Base-by-base conservation (phyloP, 2,888 invertebrate species). In the Spodoptera picta region DNA sequence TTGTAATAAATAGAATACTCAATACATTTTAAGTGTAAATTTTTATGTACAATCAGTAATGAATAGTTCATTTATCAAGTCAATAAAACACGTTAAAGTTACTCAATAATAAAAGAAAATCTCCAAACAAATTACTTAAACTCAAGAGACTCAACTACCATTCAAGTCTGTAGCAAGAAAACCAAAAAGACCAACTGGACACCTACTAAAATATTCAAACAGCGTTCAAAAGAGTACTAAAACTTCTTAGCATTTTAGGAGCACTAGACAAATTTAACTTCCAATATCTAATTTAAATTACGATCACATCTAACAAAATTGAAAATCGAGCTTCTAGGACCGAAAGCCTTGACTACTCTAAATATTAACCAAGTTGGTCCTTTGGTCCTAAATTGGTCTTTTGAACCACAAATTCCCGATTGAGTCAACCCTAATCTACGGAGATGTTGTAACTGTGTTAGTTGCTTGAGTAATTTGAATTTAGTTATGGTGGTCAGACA, bases 381-480 rank as follows among this genome's bases (percentile, higher is more conserved):
- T 60, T 50, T 19, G 48, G 10, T 44, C n/a, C 36, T 14, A 60
- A 56, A 56, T 60, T 55, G 42, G 47, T 67, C 36, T 55, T 73
- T 73, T 68, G 44, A 50, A 44, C 24, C 60, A 44, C 4, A 9
- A 53, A 46, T 14, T 31, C 49, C 23, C 70, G 46, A 57, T 50
- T 55, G 48, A 49, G 46, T 36, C 59, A 75, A 63, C 75, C 75
- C 63, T 69, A 62, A 75, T 74, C 55, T 36, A 41, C 56, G 49
- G 49, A 59, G 55, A 59, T 46, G 70, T 59, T 58, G 53, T 69
- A 71, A 75, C 59, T 60, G 41, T 53, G 44, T 75, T 75, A 59
- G 55, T 7, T 43, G 41, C 36, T 55, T 9, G 36, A 61, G 42
- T 75, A 53, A 62, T 75, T 75, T 63, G 59, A 63, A 70, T 49